Evolutionary conservation across 2,113 vertebrate genomes (phyloP), one percentile per base, ranked within the genome.

Genomic region (Ranitomeya variabilis): DNA sequence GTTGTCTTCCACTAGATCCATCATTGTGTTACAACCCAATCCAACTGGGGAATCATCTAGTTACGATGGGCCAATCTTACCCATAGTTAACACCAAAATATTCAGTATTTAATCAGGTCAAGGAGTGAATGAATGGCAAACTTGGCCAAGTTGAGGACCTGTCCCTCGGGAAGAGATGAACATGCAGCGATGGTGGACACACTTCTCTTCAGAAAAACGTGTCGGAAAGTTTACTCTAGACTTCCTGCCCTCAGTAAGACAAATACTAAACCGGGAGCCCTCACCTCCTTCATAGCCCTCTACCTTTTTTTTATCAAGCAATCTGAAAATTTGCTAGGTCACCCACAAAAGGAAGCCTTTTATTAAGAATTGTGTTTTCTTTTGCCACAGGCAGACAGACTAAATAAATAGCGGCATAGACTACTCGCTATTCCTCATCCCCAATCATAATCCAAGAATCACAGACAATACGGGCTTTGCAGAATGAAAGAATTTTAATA

Each of bases 401-500:
- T 95, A 95, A 96, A 95, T 94, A 96, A 96, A 96, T 93, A 90
- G 88, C 89, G 92, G 90, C 93, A 90, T 90, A 92, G 95, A 94
- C 94, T 92, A 92, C 94, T 94, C 92, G 87, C 64, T 66, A 93
- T 93, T 95, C 93, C 94, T 91, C 92, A 92, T 90, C 73, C 1
- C 37, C 76, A 10, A 71, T 91, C 90, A 92, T 90, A 76, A 93
- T 96, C 96, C 96, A 97, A 97, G 94, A 96, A 96, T 95, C 91
- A 97, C 96, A 96, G 92, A 92, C 93, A 93, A 81, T 93, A 94
- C 92, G 94, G 73, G 95, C 90, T 94, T 93, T 94, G 94, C 93
- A 93, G 91, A 94, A 94, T 91, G 94, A 94, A 96, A 95, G 95
- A 96, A 97, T 96, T 95, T 95, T 93, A 96, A 96, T 95, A 93